phyloP scores from a whole-genome alignment of 2,113 vertebrate genomes.

The Gyps fulvus region DNA sequence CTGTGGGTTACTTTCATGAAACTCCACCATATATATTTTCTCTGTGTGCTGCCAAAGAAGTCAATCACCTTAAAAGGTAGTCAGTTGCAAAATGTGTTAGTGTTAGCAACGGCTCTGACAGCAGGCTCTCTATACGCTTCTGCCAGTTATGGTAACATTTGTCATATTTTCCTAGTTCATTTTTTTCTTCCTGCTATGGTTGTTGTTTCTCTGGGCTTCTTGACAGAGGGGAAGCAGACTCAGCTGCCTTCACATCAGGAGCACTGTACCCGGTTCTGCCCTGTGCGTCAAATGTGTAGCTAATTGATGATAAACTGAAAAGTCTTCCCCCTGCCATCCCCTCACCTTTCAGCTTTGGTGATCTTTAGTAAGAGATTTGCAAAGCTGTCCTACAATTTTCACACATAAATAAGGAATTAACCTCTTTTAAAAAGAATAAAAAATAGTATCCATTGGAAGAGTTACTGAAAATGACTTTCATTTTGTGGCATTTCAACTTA shows the following conservation, averaged over 20 bases:
- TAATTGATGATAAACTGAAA: neutral
- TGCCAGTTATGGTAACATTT: constrained; percentile 37
- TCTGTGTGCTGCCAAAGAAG: neutral
- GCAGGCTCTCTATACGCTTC: neutral
- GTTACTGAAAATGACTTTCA: neutral
- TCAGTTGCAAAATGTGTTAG: neutral
- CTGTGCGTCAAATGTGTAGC: neutral
- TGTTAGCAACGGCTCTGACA: neutral
- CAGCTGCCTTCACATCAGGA: neutral
- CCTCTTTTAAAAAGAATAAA: neutral
- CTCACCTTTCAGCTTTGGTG: neutral
- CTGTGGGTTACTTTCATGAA: neutral
- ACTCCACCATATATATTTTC: neutral
- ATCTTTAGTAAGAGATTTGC: neutral
- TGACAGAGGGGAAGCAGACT: neutral
- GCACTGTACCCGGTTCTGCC: neutral
- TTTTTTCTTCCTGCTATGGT: neutral
- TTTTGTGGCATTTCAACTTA: neutral
- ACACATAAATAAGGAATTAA: neutral
- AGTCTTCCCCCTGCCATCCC: rapidly evolving
- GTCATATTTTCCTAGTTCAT: constrained; percentile 48
- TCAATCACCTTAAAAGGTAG: neutral
- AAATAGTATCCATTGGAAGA: neutral
- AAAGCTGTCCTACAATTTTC: neutral
- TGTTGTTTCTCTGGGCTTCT: constrained; percentile 5